Evolutionary conservation across 2,113 vertebrate species (phyloP).

Genomic region (Spea multiplicata): DNA sequence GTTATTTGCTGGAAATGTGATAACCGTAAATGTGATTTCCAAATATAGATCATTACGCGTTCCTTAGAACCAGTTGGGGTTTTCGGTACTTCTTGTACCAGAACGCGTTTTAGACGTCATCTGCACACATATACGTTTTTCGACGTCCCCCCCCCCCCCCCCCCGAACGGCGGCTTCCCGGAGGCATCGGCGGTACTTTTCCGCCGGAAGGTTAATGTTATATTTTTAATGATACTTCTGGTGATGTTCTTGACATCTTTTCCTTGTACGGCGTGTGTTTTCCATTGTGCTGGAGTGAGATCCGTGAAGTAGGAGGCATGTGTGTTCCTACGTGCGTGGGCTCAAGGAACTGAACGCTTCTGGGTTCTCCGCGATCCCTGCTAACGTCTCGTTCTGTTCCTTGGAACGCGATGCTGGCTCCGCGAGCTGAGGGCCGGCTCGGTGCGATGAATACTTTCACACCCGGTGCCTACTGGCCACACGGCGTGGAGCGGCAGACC

Average conservation of each 20-base stretch:
- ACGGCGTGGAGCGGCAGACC: not conserved
- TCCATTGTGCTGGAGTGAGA: not conserved
- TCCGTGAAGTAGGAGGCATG: not conserved
- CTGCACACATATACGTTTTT: no score
- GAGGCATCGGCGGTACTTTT: no score
- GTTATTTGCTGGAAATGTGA: not conserved
- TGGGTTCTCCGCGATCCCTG: not conserved
- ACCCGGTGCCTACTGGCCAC: no score
- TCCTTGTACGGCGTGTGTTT: not conserved
- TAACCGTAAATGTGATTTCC: no score
- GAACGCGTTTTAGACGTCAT: no score
- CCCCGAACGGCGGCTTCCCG: no score
- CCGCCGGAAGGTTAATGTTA: constrained; percentile 3
- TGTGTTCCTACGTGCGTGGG: constrained; percentile 26
- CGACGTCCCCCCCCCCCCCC: not conserved
- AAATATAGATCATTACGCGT: no score
- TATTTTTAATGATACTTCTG: not conserved
- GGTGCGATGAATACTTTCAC: not conserved
- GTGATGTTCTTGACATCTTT: not conserved
- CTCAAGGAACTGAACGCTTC: not conserved
- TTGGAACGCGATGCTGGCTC: not conserved
- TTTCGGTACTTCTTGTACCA: no score
- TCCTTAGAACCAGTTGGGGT: no score
- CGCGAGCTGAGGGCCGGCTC: not conserved
- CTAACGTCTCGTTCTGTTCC: constrained; percentile 8